Evolutionary conservation across 1,140 invertebrate species (phyloP).

Genomic region (Neelides sp.): DNA sequence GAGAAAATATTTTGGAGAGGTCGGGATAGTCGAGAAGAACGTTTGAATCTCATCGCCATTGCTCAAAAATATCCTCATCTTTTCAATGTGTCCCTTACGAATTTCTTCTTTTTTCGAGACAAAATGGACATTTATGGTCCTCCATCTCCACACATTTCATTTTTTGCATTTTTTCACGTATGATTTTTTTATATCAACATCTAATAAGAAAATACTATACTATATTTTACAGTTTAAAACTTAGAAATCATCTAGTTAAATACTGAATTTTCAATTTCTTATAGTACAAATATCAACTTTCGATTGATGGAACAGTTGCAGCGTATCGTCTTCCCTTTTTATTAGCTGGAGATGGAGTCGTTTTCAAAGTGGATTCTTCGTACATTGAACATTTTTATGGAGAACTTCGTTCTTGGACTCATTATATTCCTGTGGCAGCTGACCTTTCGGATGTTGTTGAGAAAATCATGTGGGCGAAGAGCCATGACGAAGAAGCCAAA

Average conservation of each 20-base stretch:
- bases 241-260: slow-evolving; percentile 5
- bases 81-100: slow-evolving; percentile 83
- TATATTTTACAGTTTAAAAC: not conserved
- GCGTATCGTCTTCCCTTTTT: slow-evolving; percentile 89
- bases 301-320: slow-evolving; percentile 90
- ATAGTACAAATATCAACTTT: slow-evolving; percentile 91
- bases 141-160: slow-evolving; percentile 66
- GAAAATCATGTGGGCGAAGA: slow-evolving; percentile 62
- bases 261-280: slow-evolving; percentile 35
- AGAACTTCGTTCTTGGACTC: slow-evolving; percentile 55
- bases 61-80: slow-evolving; percentile 61
- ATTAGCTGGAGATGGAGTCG: slow-evolving; percentile 66
- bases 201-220: not conserved
- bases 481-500: slow-evolving; percentile 58
- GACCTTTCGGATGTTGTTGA: slow-evolving; percentile 71
- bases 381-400: slow-evolving; percentile 93
- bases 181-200: slow-evolving; percentile 32
- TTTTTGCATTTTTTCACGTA: slow-evolving; percentile 93
- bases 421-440: slow-evolving; percentile 70
- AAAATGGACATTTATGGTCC: slow-evolving; percentile 75
- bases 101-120: slow-evolving; percentile 90
- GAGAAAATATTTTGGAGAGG: slow-evolving; percentile 80
- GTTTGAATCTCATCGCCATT: slow-evolving; percentile 71
- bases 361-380: slow-evolving; percentile 82
- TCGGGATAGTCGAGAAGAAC: slow-evolving; percentile 68